Evolutionary conservation across 2,888 invertebrate species (phyloP).

Genomic region (Colletes collaris): DNA sequence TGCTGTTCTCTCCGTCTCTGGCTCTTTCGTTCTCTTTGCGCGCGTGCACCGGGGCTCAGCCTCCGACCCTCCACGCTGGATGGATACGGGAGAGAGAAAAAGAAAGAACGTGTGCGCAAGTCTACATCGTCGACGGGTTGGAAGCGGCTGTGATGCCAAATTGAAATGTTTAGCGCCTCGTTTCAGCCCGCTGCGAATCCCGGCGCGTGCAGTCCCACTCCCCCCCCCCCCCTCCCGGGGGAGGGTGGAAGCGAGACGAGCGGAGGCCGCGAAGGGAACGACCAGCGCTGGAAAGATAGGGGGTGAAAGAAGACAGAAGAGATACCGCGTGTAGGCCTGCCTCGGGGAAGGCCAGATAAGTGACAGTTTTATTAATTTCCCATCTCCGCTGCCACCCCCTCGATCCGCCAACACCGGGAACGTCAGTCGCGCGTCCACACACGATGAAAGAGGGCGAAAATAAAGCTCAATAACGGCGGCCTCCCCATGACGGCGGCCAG

Average conservation of each 20-base stretch:
- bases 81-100: slow-evolving; percentile 44
- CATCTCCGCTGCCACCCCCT: slow-evolving; percentile 81
- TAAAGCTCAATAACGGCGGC: slow-evolving; percentile 77
- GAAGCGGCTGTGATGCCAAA: slow-evolving; percentile 74
- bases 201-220: slow-evolving; percentile 48
- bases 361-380: slow-evolving; percentile 92
- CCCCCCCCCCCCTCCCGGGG: not conserved
- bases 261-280: slow-evolving; percentile 25
- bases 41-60: slow-evolving; percentile 13
- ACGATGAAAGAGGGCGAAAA: slow-evolving; percentile 63
- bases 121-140: slow-evolving; percentile 5
- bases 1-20: slow-evolving; percentile 25
- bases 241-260: slow-evolving; percentile 28
- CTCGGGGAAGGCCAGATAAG: slow-evolving; percentile 84
- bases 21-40: slow-evolving; percentile 37
- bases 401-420: slow-evolving; percentile 62
- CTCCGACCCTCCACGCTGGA: slow-evolving; percentile 47
- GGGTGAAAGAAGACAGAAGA: slow-evolving; percentile 40
- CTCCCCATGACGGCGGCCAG: slow-evolving; percentile 55
- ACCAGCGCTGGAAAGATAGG: slow-evolving; percentile 30
- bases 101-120: slow-evolving; percentile 3
- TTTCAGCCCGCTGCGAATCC: slow-evolving; percentile 74
- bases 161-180: slow-evolving; percentile 84
- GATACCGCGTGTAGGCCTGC: slow-evolving; percentile 66
- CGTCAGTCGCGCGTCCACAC: slow-evolving; percentile 65